A percentile compares a stretch with the other conserved stretches of the same genome.
Evolutionary conservation across 1,140 invertebrate species (phyloP).

Genomic region (Cepaea nemoralis): DNA sequence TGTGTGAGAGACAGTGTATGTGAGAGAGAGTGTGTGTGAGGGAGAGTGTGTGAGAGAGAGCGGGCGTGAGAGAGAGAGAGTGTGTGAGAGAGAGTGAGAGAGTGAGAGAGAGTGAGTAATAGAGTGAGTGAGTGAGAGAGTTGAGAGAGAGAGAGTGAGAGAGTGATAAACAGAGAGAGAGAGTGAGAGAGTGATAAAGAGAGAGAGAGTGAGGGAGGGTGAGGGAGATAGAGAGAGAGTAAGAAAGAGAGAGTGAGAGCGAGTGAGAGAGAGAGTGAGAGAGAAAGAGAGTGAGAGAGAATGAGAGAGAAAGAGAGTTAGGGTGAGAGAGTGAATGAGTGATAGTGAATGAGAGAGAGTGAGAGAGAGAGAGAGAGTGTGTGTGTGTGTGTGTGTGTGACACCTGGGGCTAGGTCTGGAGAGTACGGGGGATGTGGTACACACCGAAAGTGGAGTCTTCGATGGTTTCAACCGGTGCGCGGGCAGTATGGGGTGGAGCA

Average conservation of each 20-base stretch:
- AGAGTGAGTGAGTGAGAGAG: not conserved
- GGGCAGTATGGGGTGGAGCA: no score
- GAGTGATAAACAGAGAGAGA: not conserved
- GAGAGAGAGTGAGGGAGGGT: not conserved
- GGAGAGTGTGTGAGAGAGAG: no score
- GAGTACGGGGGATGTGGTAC: no score
- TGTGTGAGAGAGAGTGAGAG: not conserved
- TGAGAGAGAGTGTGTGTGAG: not conserved
- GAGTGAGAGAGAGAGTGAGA: slow-evolving; percentile 10
- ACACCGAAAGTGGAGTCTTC: no score
- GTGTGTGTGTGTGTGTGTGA: no score
- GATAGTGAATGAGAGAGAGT: no score
- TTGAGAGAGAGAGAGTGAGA: not conserved
- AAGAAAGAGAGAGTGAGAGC: not conserved
- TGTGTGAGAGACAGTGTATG: not conserved
- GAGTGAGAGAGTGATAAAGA: not conserved
- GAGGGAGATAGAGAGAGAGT: not conserved
- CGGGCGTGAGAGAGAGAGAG: no score
- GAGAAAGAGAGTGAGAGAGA: not conserved
- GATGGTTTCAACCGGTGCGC: no score
- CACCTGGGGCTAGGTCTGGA: no score
- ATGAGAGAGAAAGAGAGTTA: not conserved
- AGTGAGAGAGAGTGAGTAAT: not conserved
- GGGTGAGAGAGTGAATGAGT: no score
- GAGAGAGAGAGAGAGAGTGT: no score